Base-by-base conservation (phyloP, 2,797 vertebrate species). In the Sebastes variabilis region DNA sequence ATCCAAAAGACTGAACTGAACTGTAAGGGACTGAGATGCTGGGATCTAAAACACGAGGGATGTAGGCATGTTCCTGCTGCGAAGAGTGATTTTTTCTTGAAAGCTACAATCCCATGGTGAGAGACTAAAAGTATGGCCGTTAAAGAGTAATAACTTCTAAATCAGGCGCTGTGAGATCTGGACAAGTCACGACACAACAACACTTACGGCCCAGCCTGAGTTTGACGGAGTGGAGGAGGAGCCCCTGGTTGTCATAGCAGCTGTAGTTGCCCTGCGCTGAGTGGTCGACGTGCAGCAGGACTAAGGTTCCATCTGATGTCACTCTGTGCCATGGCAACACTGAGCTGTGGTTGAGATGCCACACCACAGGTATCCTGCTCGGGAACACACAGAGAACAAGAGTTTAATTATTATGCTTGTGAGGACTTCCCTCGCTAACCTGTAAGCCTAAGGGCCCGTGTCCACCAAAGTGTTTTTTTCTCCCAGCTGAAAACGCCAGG, bases 241-340 rank as follows among this genome's bases (percentile, higher is more conserved):
- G 67, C 54, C 95, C 94, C 2, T 25, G 87, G 83, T 81, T 42
- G 81, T 95, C 91, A 59, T 95, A 92, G 91, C 96, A 97, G 93
- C 95, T 96, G 95, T 97, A 97, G 93, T 94, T 89, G 68, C 96
- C 96, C 87, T 96, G 94, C 16, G 94, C 94, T 1, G 93, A 88
- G 66, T 52, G 93, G 74, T 88, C 81, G 27, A 84, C 84, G 10
- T 88, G 90, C 69, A 91, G 80, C 66, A 97, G 92, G 18, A 93
- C 82, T 70, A 97, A 89, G 0, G 82, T 69, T 30, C 94, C 95
- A 18, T 95, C 83, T 9, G 87, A 82, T 30, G 85, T 86, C 69
- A 94, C 83, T n/a, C 30, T 52, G 88, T 94, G 94, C 91, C 87
- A 81, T 10, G 91, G 88, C 38, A 89, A 84, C 67, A 61, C 69